Base-by-base conservation (phyloP, 2,888 invertebrate species). In the Agrochola lota region DNA sequence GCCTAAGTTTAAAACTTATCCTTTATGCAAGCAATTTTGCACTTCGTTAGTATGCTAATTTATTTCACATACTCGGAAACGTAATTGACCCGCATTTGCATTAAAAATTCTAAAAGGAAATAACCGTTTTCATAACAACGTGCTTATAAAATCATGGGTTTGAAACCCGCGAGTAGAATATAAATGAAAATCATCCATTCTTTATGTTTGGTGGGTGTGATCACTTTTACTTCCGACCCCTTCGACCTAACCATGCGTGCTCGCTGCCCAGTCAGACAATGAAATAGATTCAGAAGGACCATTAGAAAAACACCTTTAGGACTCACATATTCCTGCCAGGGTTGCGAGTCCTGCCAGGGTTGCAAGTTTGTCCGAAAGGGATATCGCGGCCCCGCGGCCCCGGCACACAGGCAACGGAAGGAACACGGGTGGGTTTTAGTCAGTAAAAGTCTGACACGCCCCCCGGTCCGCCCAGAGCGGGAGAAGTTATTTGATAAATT, bases 151-250 rank as follows among this genome's bases (percentile, higher is more conserved):
- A 71, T 71, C 80, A 82, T 80, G 59, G 46, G 2, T 6, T 69
- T 70, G 17, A 49, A 57, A 46, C 49, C 49, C 70, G 1, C 46
- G 63, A 49, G 81, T 55, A 26, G 60, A 73, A 73, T 81, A 85
- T 85, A 73, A 85, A 83, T 73, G 73, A 60, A 81, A 71, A 68
- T 71, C 67, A 64, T 83, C 63, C 59, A 76, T 81, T 67, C n/a
- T 72, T 80, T 67, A 59, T 75, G 43, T 72, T 70, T 49, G 72
- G 70, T 71, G 55, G 73, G 60, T 73, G 79, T 75, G 71, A 81
- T 85, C 62, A 81, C 63, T 74, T 85, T 73, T 43, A 52, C 81
- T 68, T 76, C 76, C 55, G 71, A 63, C 40, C 60, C 64, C 59
- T 69, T 59, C 46, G 60, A 60, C 67, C 46, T 63, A 73, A 49